Percentiles rank a stretch among this genome's conserved stretches.
Evolutionary conservation across 2,797 vertebrate species (phyloP).

Genomic region (Dryobates pubescens): DNA sequence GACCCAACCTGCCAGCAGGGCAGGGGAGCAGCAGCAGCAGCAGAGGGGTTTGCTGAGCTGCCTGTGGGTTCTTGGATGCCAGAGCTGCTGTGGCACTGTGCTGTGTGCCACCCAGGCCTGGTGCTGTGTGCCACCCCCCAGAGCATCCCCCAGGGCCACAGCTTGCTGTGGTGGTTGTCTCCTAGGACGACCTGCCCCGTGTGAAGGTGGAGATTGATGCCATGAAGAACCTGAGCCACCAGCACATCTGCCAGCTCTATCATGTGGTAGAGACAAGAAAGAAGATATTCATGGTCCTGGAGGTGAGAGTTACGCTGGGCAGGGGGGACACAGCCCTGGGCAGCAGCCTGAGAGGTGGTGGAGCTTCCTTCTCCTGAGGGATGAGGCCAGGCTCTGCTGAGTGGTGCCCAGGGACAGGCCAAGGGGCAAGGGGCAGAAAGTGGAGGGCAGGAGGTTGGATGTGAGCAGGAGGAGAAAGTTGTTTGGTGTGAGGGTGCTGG

Average conservation of each 20-base stretch:
- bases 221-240: constrained; percentile 93
- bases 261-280: constrained; percentile 92
- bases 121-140: neutral
- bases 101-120: fast-evolving
- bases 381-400: too few relatives aligned
- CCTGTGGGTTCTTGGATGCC: neutral
- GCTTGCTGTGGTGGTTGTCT: constrained; percentile 17
- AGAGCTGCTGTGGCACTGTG: fast-evolving
- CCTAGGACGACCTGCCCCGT: constrained; percentile 90
- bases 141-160: neutral
- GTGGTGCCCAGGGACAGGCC: too few relatives aligned
- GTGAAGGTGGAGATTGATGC: constrained; percentile 94
- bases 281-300: constrained; percentile 94
- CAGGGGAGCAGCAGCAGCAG: neutral
- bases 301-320: constrained; percentile 79
- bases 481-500: too few relatives aligned
- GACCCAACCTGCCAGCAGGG: neutral
- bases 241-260: constrained; percentile 92
- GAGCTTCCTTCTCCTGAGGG: too few relatives aligned
- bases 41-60: neutral
- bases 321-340: too few relatives aligned
- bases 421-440: too few relatives aligned
- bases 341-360: too few relatives aligned
- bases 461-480: too few relatives aligned
- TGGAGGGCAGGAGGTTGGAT: too few relatives aligned